phyloP scores from a whole-genome alignment of 2,113 vertebrate species.

The Siniperca chuatsi region DNA sequence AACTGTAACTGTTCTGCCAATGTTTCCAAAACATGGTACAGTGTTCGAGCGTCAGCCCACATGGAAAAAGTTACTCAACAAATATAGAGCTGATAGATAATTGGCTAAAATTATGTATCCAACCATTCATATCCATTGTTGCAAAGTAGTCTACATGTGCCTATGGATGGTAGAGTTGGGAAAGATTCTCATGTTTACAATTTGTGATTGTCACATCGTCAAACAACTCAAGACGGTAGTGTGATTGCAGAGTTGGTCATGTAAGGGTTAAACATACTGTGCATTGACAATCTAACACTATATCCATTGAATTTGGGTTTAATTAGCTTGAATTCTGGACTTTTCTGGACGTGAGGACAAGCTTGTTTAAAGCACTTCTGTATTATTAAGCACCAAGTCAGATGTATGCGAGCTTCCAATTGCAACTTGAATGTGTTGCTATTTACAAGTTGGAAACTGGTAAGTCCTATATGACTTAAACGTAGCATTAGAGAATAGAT shows the following conservation, averaged over 20 bases:
- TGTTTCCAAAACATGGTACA: neutral
- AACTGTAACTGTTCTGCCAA: neutral
- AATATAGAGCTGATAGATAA: neutral
- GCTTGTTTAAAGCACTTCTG: neutral
- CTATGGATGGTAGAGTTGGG: neutral
- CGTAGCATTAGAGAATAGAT: neutral
- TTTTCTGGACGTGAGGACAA: neutral
- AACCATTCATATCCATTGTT: neutral
- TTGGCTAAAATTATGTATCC: neutral
- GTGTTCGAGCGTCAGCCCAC: conserved; percentile 8
- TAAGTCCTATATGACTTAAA: neutral
- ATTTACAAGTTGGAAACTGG: neutral
- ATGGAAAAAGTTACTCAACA: conserved; percentile 21
- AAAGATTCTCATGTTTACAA: neutral
- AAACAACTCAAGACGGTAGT: neutral
- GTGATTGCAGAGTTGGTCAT: neutral
- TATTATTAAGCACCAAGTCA: neutral
- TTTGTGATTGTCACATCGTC: too few species aligned
- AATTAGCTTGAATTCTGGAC: neutral
- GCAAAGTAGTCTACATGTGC: neutral
- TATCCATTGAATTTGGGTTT: neutral
- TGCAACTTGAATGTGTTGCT: neutral
- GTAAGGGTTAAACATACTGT: neutral
- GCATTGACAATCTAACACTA: neutral
- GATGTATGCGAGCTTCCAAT: neutral